These are phyloP conservation scores for Bambusicola thoracicus DNA, from an alignment of 2,113 vertebrate species.

Conservation along the genomic window DNA sequence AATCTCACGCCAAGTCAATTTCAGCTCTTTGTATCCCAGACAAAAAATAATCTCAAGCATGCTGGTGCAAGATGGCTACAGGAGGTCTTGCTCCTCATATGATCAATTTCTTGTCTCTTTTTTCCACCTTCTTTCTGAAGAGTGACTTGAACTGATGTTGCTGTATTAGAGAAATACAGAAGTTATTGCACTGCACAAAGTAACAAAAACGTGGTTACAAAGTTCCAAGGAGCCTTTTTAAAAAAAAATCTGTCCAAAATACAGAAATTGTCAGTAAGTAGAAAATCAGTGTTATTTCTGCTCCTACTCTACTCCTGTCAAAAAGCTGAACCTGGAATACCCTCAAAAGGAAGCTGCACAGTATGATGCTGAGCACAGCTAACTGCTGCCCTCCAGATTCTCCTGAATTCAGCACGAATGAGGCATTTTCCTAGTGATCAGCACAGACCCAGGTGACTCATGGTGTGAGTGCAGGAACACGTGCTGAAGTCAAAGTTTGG, in stretches of 20 bases:
- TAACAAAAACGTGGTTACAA: neutral
- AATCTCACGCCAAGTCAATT: neutral
- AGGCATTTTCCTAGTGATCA: neutral
- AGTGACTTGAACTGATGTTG: neutral
- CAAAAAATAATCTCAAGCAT: neutral
- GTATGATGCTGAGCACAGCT: neutral
- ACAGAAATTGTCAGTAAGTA: neutral
- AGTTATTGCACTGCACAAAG: neutral
- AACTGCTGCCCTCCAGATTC: constrained; percentile 18
- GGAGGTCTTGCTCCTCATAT: neutral
- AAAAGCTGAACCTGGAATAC: neutral
- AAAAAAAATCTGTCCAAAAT: neutral
- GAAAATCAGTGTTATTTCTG: neutral
- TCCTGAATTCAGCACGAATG: constrained; percentile 45
- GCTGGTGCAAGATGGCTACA: constrained; percentile 58
- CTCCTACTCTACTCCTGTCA: neutral
- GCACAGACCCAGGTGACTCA: constrained; percentile 46
- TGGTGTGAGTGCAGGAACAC: neutral
- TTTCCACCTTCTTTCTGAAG: neutral
- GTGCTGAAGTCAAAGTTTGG: constrained; percentile 20
- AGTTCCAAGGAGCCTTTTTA: neutral
- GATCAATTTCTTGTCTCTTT: neutral
- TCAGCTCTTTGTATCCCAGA: neutral
- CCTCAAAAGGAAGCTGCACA: neutral
- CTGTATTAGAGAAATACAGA: neutral